phyloP scores from a whole-genome alignment of 2,888 invertebrate genomes.

The Bimastos eiseni region DNA sequence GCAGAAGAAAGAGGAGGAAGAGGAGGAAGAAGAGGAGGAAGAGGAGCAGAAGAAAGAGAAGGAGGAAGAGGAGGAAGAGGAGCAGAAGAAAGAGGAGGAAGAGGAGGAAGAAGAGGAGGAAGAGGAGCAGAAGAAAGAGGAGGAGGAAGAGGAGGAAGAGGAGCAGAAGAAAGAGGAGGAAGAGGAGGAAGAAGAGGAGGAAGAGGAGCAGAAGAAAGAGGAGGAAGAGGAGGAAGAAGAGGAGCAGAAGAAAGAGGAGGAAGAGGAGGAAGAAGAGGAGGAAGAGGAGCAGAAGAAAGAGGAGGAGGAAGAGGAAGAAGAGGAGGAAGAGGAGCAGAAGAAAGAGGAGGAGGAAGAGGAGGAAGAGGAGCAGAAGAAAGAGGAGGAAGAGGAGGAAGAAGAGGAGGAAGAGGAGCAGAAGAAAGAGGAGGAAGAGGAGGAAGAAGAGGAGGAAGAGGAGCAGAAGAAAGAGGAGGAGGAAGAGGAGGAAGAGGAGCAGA shows the following conservation, averaged over 20 bases:
- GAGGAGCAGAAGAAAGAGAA: not conserved
- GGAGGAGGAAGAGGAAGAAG: not conserved
- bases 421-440: not conserved
- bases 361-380: not conserved
- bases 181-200: no score
- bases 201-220: not conserved
- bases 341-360: not conserved
- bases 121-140: not conserved
- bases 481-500: not conserved
- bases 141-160: no score
- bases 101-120: not conserved
- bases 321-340: not conserved
- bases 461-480: not conserved
- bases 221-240: no score
- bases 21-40: conserved; percentile 14
- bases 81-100: not conserved
- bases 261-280: not conserved
- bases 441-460: no score
- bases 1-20: not conserved
- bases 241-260: not conserved
- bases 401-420: no score
- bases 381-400: not conserved
- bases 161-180: no score
- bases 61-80: not conserved
- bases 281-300: not conserved